Conservation (phyloP, 2,113 vertebrate species). For the Petrocephalus zakoni region DNA sequence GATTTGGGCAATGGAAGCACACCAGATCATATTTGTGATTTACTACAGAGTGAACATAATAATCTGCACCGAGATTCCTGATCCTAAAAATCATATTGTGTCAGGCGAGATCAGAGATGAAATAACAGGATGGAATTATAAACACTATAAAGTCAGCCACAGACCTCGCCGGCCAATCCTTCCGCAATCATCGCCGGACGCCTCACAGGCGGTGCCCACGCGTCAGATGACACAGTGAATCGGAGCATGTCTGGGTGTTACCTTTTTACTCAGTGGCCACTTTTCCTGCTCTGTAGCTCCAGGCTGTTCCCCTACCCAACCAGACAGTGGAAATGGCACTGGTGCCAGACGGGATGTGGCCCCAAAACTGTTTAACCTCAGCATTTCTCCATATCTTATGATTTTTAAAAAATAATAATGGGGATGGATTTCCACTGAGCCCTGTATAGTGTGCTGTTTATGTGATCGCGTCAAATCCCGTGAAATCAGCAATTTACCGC, state of each 20-base stretch:
- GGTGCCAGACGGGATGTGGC: background rate
- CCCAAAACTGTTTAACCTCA: background rate
- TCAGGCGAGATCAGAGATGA: background rate
- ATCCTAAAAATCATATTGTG: background rate
- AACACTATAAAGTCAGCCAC: background rate
- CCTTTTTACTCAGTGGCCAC: background rate
- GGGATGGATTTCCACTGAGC: constrained; percentile 17
- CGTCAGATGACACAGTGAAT: background rate
- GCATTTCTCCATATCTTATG: background rate
- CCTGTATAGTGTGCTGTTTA: constrained; percentile 42
- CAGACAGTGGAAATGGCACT: background rate
- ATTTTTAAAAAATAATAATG: background rate
- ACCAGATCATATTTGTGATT: background rate
- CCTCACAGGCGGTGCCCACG: background rate
- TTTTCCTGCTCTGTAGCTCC: background rate
- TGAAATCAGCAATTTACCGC: too few species aligned
- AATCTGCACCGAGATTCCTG: background rate
- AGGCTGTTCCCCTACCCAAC: background rate
- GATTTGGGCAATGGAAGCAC: background rate
- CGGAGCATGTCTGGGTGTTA: background rate
- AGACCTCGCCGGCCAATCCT: background rate
- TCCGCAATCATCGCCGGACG: background rate
- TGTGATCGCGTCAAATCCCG: too few species aligned
- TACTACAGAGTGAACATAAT: background rate
- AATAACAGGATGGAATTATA: background rate